Evolutionary conservation across 1,140 invertebrate species (phyloP).

Genomic region (Euwallacea fornicatus): DNA sequence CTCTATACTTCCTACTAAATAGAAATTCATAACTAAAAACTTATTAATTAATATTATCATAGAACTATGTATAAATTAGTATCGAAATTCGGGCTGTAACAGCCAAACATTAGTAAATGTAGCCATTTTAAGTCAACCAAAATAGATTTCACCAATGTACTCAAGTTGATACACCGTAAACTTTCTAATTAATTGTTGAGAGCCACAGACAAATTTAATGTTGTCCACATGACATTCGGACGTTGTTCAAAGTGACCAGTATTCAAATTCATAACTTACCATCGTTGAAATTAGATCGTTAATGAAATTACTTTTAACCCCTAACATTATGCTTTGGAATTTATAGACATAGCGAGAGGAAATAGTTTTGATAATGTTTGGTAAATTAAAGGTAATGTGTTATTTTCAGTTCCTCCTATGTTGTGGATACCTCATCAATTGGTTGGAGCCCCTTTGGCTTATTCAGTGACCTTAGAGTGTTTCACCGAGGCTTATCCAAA

Average conservation of each 20-base stretch:
- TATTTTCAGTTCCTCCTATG: slow-evolving; percentile 81
- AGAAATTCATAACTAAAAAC: no score
- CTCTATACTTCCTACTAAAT: no score
- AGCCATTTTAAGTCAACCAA: neutral
- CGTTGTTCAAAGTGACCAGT: slow-evolving; percentile 9
- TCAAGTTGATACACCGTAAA: slow-evolving; percentile 4
- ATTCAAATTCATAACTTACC: slow-evolving; percentile 20
- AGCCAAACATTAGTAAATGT: neutral
- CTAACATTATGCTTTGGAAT: slow-evolving; percentile 2
- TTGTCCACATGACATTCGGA: slow-evolving; percentile 4
- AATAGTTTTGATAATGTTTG: neutral
- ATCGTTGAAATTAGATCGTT: slow-evolving; percentile 5
- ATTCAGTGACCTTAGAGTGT: slow-evolving; percentile 83
- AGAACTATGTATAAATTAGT: no score
- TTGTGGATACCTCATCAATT: slow-evolving; percentile 88
- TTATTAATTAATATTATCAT: no score
- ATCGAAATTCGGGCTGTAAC: no score
- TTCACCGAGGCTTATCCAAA: slow-evolving; percentile 88
- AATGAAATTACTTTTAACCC: slow-evolving; percentile 12
- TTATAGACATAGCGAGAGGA: neutral
- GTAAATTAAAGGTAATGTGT: slow-evolving; percentile 5
- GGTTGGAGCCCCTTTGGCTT: slow-evolving; percentile 77
- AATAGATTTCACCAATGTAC: slow-evolving; percentile 1
- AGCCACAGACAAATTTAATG: slow-evolving; percentile 7
- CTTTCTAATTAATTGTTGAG: slow-evolving; percentile 18